These are phyloP conservation scores for Copidosoma floridanum DNA, from an alignment of 1,140 invertebrate species.

Conservation along the genomic window DNA sequence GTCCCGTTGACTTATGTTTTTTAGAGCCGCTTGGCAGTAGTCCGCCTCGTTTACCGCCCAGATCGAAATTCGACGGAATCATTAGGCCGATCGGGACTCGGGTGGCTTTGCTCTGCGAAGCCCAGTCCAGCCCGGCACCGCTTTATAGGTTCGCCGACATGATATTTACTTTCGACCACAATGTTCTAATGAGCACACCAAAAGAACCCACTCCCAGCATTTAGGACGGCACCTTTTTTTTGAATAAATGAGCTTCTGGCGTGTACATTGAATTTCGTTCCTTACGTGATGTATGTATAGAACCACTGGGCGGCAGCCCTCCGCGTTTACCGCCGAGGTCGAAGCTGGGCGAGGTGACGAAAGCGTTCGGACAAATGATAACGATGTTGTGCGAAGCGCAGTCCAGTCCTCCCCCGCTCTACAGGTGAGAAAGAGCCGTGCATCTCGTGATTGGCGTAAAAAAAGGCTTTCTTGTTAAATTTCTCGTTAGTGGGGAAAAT, in stretches of 20 bases:
- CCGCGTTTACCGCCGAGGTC: conserved; percentile 60
- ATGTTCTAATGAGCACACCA: too few species aligned
- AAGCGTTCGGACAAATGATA: conserved; percentile 44
- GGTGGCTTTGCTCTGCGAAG: conserved; percentile 63
- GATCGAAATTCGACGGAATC: conserved; percentile 54
- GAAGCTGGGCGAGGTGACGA: conserved; percentile 53
- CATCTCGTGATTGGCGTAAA: not conserved
- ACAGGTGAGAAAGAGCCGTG: conserved; percentile 61
- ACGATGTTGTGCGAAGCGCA: conserved; percentile 66
- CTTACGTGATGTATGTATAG: conserved; percentile 47
- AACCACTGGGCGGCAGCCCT: conserved; percentile 61
- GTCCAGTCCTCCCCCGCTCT: conserved; percentile 62
- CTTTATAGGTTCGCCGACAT: conserved; percentile 60
- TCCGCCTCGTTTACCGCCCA: conserved; percentile 60
- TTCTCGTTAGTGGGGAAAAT: not conserved
- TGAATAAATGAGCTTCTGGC: too few species aligned
- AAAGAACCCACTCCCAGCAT: conserved; percentile 12
- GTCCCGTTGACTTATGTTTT: too few species aligned
- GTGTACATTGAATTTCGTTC: too few species aligned
- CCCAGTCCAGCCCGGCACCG: conserved; percentile 64
- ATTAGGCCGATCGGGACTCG: conserved; percentile 41
- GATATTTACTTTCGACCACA: not conserved
- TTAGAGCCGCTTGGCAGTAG: conserved; percentile 63
- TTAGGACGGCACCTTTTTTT: too few species aligned
- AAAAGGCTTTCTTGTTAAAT: not conserved